Conservation (phyloP, 2,888 invertebrate species). For the Drosophila lutescens region DNA sequence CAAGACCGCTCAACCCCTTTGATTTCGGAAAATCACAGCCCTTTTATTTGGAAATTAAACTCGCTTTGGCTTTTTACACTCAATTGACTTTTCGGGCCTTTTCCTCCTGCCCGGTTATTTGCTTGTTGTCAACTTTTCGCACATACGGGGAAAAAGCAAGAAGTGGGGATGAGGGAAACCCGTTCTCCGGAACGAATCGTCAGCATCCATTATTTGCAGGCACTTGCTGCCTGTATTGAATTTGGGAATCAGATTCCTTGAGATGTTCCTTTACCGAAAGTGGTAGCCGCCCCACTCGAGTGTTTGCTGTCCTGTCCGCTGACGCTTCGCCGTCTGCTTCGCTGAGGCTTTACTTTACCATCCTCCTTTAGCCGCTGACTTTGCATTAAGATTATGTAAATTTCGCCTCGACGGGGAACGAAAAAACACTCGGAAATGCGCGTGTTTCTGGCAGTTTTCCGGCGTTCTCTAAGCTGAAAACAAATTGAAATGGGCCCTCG, state of each 20-base stretch:
- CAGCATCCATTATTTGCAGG: slow-evolving; percentile 66
- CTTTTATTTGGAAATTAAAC: slow-evolving; percentile 77
- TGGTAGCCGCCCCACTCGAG: slow-evolving; percentile 32
- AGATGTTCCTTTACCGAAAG: slow-evolving; percentile 23
- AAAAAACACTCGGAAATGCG: slow-evolving; percentile 59
- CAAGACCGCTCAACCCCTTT: slow-evolving; percentile 38
- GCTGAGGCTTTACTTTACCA: slow-evolving; percentile 15
- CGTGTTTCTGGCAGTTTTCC: slow-evolving; percentile 74
- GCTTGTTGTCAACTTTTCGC: slow-evolving; percentile 66
- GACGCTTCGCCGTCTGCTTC: slow-evolving; percentile 58
- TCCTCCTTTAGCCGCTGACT: slow-evolving; percentile 14
- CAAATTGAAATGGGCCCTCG: slow-evolving; percentile 25
- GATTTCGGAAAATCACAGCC: slow-evolving; percentile 56
- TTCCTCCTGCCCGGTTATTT: slow-evolving; percentile 38
- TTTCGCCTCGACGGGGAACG: slow-evolving; percentile 43
- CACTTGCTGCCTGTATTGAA: slow-evolving; percentile 32
- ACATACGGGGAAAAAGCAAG: slow-evolving; percentile 35
- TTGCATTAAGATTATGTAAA: slow-evolving; percentile 80
- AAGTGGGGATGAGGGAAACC: slow-evolving; percentile 17
- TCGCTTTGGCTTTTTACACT: slow-evolving; percentile 76
- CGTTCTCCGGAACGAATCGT: slow-evolving; percentile 54
- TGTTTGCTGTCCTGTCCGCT: slow-evolving; percentile 50
- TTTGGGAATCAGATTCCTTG: slow-evolving; percentile 6
- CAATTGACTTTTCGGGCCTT: slow-evolving; percentile 68
- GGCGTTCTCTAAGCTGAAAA: slow-evolving; percentile 20